These are phyloP conservation scores for Antrozous pallidus DNA, from an alignment of 2,797 vertebrate genomes.

Conservation along the genomic window DNA sequence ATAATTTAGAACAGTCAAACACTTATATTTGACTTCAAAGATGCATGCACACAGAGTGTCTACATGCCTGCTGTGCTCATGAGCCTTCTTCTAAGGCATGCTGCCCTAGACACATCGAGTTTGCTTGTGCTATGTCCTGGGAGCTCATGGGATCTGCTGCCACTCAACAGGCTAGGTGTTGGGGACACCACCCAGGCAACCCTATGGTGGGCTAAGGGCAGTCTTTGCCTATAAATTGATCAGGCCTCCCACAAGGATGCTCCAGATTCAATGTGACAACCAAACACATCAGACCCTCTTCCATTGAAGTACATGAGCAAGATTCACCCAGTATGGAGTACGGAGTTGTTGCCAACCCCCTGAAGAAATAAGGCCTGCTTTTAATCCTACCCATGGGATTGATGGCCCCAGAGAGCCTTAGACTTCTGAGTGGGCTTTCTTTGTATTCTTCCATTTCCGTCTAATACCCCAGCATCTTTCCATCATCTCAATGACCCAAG, in stretches of 20 bases:
- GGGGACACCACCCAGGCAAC: background rate
- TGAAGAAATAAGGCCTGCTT: background rate
- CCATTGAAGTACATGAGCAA: fast-evolving
- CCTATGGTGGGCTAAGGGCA: background rate
- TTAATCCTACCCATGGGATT: background rate
- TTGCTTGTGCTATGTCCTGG: background rate
- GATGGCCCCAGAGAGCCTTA: background rate
- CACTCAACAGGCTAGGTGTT: background rate
- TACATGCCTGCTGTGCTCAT: background rate
- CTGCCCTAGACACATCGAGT: fast-evolving
- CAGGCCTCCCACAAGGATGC: background rate
- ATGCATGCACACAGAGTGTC: background rate
- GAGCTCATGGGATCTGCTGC: background rate
- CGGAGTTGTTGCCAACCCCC: background rate
- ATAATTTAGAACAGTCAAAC: background rate
- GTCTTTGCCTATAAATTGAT: background rate
- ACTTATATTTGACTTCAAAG: background rate
- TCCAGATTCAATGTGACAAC: background rate
- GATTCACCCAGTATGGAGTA: background rate
- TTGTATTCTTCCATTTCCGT: background rate
- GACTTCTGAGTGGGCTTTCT: background rate
- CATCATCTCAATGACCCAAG: background rate
- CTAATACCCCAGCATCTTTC: background rate
- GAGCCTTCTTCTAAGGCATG: background rate
- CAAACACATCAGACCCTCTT: background rate